Evolutionary conservation across 2,888 invertebrate species (phyloP), one percentile per base, ranked within the genome.

Genomic region (Tetrapedia diversipes): DNA sequence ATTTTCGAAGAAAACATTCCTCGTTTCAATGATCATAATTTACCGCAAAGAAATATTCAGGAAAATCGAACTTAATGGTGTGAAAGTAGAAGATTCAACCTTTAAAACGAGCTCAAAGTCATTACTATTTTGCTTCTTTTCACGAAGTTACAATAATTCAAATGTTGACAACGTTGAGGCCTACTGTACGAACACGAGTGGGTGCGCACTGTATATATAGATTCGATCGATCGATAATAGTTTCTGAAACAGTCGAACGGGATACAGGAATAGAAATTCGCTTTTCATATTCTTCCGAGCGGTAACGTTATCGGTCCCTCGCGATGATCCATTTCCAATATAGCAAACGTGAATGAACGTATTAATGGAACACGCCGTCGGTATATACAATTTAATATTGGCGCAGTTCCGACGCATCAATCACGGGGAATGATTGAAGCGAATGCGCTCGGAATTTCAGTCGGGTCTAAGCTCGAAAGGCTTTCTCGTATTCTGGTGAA

Each of bases 381-480:
- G 29, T 51, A n/a, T n/a, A n/a, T n/a, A 67, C 67, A 37, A 73
- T 47, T 53, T 65, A 75, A 65, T 74, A 59, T 47, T 47, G 27
- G n/a, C 10, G 54, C 41, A 34, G 19, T 60, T 43, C 41, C 47
- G 60, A 39, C 34, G 61, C 53, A 37, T 29, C 45, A 47, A 61
- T 70, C 47, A 37, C 43, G 24, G 8, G 22, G 24, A 59, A 19
- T 37, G 24, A 53, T 61, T 19, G 41, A 41, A 45, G 19, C 53
- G 54, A 51, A 51, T 14, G 27, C 24, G n/a, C 4, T 0, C 34
- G 16, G 29, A 41, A 49, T 70, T 66, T 54, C 22, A 49, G 54
- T n/a, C 64, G 53, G 53, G 43, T 43, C 77, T 39, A 67, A 73
- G 60, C 74, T 81, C 67, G 80, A 73, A 80, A 80, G 72, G 73